Conservation (phyloP, 2,888 invertebrate genomes). For the Linnaemya vulpina region DNA sequence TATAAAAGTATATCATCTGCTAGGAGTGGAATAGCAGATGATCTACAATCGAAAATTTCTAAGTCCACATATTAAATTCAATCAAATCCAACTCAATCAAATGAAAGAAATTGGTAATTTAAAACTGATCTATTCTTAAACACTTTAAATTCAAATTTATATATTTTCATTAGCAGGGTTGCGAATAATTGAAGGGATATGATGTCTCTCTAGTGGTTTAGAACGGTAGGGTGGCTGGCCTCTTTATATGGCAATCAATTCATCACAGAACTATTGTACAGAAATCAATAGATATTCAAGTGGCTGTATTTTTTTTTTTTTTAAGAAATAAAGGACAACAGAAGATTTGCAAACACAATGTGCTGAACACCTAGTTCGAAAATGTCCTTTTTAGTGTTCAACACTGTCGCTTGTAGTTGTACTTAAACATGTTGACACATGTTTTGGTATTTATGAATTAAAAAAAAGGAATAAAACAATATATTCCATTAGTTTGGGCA, state of each 20-base stretch:
- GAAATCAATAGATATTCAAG: conserved; percentile 36
- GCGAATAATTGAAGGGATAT: not conserved
- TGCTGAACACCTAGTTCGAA: conserved; percentile 33
- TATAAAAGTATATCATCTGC: no score
- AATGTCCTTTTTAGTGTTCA: conserved; percentile 14
- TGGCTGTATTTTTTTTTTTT: conserved; percentile 35
- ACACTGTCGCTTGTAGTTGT: not conserved
- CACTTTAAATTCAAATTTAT: no score
- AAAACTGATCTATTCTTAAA: no score
- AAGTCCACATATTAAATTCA: no score
- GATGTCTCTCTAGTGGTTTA: conserved; percentile 37
- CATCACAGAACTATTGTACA: conserved; percentile 20
- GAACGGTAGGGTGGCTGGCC: conserved; percentile 48
- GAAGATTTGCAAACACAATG: conserved; percentile 35
- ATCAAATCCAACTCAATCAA: no score
- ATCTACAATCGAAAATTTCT: no score
- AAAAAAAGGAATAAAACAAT: conserved; percentile 19
- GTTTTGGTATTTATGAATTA: conserved; percentile 26
- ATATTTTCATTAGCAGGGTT: not conserved
- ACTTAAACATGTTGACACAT: conserved; percentile 34
- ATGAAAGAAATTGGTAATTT: no score
- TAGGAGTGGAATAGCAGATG: no score
- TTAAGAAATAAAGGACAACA: not conserved
- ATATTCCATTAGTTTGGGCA: conserved; percentile 29
- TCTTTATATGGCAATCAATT: conserved; percentile 30